Base-by-base conservation (phyloP, 2,888 invertebrate species). In the Arge pagana region DNA sequence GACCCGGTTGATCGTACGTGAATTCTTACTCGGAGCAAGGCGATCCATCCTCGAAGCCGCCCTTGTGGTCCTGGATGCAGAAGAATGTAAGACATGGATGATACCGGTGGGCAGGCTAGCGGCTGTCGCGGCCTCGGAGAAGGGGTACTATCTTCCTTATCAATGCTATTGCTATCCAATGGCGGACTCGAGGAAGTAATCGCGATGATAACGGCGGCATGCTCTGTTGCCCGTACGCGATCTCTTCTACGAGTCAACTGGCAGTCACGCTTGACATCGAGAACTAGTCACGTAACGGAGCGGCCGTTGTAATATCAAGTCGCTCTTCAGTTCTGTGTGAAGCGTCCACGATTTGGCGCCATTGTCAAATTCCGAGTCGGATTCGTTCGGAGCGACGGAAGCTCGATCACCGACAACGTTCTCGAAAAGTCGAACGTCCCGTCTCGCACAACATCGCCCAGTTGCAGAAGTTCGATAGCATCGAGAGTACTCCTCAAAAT, bases 151-250 rank as follows among this genome's bases (percentile, higher is more conserved):
- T 51, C 50, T 31, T 41, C 26, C 36, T 51, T 51, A 51, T 51
- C 50, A 36, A 35, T 35, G 45, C 41, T 43, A 51, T 51, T 51
- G 43, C 50, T 31, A 19, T 48, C 50, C 50, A 51, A 51, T 51
- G 43, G 42, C 50, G 50, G 42, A 42, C 41, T 51, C 40, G 50
- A 51, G 50, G 50, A 51, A 51, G 41, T 42, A 51, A 51, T 51
- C 50, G 50, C 42, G 35, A 30, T 43, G 50, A 51, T 51, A 51
- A 51, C 35, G 43, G 41, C 43, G 50, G 43, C 50, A 31, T 51
- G 21, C 35, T 43, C 50, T 36, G 41, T 19, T 11, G 41, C 15
- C 35, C 23, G 35, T 43, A 35, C 16, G 23, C 45, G 42, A 51
- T 51, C 50, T 42, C 19, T 51, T 13, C 48, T 48, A 21, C 28